phyloP scores from a whole-genome alignment of 2,797 vertebrate species.

The Onychomys torridus region DNA sequence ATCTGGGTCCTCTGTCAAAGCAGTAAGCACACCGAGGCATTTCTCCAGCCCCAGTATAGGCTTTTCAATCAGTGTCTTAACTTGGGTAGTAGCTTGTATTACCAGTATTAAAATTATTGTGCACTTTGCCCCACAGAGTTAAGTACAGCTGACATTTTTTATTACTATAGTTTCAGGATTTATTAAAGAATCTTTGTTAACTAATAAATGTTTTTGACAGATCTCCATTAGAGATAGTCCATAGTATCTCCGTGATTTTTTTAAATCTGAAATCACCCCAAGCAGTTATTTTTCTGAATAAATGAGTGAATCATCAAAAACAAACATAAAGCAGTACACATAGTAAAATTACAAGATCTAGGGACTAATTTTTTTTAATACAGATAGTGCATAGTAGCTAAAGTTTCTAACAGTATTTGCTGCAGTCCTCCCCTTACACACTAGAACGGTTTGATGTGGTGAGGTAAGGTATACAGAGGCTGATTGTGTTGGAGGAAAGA shows the following conservation, averaged over 20 bases:
- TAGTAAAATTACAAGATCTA: conserved; percentile 15
- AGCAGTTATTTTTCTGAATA: neutral
- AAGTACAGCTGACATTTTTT: neutral
- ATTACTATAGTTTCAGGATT: conserved; percentile 13
- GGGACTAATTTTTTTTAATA: neutral
- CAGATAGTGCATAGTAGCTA: neutral
- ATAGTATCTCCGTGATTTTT: neutral
- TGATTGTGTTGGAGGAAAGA: neutral
- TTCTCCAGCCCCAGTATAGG: neutral
- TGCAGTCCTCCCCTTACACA: neutral
- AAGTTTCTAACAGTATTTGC: neutral
- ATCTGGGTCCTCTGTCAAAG: neutral
- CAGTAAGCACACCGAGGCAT: neutral
- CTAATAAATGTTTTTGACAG: neutral
- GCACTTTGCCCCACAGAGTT: conserved; percentile 5
- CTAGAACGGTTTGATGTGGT: neutral
- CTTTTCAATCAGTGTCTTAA: neutral
- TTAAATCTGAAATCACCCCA: neutral
- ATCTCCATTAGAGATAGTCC: neutral
- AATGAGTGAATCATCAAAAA: neutral
- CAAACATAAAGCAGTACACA: neutral
- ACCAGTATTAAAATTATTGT: neutral
- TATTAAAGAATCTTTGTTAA: conserved; percentile 3
- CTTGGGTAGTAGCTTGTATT: neutral
- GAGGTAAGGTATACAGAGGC: neutral